phyloP scores from a whole-genome alignment of 2,113 vertebrate genomes.

The Neotoma lepida region DNA sequence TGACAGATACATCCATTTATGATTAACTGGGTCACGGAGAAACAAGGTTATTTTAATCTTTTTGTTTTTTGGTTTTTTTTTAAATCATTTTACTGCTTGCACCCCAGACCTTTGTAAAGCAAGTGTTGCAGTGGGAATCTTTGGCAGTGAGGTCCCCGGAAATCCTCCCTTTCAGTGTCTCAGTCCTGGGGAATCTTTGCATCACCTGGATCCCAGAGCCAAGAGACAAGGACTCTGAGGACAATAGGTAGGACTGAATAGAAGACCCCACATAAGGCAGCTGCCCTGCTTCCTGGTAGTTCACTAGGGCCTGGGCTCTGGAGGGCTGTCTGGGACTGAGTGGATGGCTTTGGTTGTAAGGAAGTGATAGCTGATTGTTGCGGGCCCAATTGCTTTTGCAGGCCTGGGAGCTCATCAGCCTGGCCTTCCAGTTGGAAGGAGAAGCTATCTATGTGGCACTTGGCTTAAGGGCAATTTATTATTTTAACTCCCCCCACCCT shows the following conservation, averaged over 20 bases:
- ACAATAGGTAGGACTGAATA: neutral
- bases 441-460: neutral
- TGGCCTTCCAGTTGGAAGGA: neutral
- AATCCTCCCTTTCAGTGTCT: neutral
- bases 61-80: neutral
- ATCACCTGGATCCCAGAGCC: neutral
- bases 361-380: neutral
- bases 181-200: neutral
- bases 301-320: neutral
- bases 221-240: neutral
- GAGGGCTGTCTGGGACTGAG: slow-evolving; percentile 16
- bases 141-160: slow-evolving; percentile 5
- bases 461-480: neutral
- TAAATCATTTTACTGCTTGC: slow-evolving; percentile 51
- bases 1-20: slow-evolving; percentile 31
- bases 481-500: neutral
- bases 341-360: slow-evolving; percentile 60
- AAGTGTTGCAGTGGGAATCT: slow-evolving; percentile 4
- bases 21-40: slow-evolving; percentile 59
- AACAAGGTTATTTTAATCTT: neutral
- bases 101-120: slow-evolving; percentile 43
- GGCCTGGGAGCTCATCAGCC: neutral
- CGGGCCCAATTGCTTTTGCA: slow-evolving; percentile 12
- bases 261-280: neutral
- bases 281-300: neutral